Percentiles rank a stretch among this genome's conserved stretches.
Evolutionary conservation across 2,113 vertebrate species (phyloP).

Genomic region (Sterna hirundo): DNA sequence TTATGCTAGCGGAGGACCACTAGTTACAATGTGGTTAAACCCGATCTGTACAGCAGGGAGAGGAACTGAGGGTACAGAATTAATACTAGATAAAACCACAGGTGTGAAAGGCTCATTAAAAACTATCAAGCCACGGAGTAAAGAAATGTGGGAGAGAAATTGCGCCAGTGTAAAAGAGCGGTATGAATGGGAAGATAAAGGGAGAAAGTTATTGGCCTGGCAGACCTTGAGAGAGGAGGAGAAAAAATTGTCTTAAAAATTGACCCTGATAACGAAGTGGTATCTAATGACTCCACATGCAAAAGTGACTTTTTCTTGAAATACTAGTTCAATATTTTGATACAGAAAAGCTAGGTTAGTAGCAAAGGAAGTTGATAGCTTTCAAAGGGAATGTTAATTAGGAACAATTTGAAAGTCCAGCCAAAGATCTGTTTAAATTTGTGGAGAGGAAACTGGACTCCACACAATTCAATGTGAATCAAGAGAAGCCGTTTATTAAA

Average conservation of each 20-base stretch:
- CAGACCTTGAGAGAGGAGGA: neutral
- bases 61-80: neutral
- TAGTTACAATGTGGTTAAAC: neutral
- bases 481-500: no score
- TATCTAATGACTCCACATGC: neutral
- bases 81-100: neutral
- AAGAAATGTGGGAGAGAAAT: conserved; percentile 9
- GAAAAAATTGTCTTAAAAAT: conserved; percentile 21
- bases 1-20: neutral
- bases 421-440: neutral
- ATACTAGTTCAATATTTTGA: neutral
- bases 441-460: no score
- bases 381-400: conserved; percentile 41
- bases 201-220: conserved; percentile 10
- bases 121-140: neutral
- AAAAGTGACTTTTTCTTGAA: conserved; percentile 6
- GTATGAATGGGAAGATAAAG: conserved; percentile 15
- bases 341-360: neutral
- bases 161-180: neutral
- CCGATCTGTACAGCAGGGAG: neutral
- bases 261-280: neutral
- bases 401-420: neutral
- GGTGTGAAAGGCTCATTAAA: neutral
- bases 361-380: neutral
- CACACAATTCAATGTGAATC: no score